Base-by-base conservation (phyloP, 2,888 invertebrate genomes). In the Drosophila mimica region DNA sequence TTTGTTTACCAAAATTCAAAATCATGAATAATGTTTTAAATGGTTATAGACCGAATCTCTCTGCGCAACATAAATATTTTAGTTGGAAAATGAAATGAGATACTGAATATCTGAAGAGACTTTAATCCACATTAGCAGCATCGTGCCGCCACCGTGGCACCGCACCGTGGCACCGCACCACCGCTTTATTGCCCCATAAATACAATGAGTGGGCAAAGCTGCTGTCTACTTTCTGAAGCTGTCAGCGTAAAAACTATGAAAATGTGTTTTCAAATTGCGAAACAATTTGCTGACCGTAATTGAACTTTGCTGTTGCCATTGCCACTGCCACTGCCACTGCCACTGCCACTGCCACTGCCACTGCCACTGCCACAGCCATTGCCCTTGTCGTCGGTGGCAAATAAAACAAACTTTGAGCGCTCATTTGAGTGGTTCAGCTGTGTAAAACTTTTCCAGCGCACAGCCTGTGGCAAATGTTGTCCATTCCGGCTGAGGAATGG, bases 241-340 rank as follows among this genome's bases (percentile, higher is more conserved):
- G 63, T 74, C 78, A 63, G 79, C 72, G 74, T 64, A 73, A 73
- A 86, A 84, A 88, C 87, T 87, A 84, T 79, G 87, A 87, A 89
- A 89, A 88, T 87, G 84, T 83, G 82, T 79, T 79, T 82, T 79
- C 78, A 87, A 87, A 88, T 88, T 84, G 84, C 87, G 74, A 87
- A 88, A 88, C 87, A 88, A 88, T 88, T 88, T 88, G 89, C 83
- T 87, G 84, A 87, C 89, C 89, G 76, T 88, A 88, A 88, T 88
- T 87, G 87, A 88, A 88, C 89, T 88, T 87, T 82, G 84, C 59
- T 70, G 68, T 76, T 68, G 72, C 68, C 54, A 58, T 70, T 54
- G 49, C 40, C 59, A 61, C 48, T 51, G 46, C 40, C 79, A 54
- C 66, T 46, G n/a, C n/a, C n/a, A n/a, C n/a, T 67, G 72, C 68